These are phyloP conservation scores for Sceloporus tristichus DNA, from an alignment of 2,113 vertebrate genomes.

Conservation along the genomic window DNA sequence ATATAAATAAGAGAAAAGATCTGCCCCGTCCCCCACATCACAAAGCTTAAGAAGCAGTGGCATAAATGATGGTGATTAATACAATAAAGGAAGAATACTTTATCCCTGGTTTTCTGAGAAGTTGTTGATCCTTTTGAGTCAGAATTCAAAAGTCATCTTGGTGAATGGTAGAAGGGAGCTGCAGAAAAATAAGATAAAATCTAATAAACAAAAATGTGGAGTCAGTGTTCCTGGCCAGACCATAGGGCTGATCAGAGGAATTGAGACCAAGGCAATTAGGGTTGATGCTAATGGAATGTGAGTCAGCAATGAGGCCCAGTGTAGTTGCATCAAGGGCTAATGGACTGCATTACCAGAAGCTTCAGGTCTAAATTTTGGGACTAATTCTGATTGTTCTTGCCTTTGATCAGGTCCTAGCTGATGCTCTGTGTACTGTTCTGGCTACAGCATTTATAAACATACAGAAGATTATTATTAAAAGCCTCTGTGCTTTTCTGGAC, in stretches of 20 bases:
- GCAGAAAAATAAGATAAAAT: background rate
- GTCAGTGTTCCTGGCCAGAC: background rate
- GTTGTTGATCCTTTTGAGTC: background rate
- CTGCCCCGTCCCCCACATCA: background rate
- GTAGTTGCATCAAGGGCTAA: background rate
- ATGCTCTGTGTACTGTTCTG: background rate
- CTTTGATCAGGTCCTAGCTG: background rate
- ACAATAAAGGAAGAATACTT: background rate
- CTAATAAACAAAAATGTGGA: conserved; percentile 15
- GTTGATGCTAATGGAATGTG: conserved; percentile 2
- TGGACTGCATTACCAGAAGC: conserved; percentile 22
- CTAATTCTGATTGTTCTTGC: background rate
- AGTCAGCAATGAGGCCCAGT: conserved; percentile 1
- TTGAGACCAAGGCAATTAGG: background rate
- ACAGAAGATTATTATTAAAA: background rate
- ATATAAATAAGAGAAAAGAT: background rate
- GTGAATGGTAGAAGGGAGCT: background rate
- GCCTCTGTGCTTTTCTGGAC: background rate
- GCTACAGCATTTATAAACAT: background rate
- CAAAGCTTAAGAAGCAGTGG: too few species aligned
- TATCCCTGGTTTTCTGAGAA: background rate
- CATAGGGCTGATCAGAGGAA: background rate
- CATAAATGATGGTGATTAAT: background rate
- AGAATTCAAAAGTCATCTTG: background rate
- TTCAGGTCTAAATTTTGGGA: background rate